Conservation (phyloP, 2,113 vertebrate genomes). For the Festucalex cinctus region DNA sequence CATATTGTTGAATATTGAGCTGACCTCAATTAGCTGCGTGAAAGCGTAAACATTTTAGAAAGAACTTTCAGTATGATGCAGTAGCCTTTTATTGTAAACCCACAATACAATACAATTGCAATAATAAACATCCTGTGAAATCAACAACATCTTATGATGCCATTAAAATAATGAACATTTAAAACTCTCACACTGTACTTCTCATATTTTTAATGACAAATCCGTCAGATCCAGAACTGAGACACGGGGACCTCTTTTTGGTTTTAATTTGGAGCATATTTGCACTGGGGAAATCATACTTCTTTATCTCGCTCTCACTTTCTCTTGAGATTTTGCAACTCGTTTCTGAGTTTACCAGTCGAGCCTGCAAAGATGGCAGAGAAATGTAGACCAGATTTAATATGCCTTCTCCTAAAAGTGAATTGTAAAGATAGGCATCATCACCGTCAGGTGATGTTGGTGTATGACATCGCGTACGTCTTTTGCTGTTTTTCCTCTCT, state of each 20-base stretch:
- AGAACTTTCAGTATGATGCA: too few relatives aligned
- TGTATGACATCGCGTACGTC: too few relatives aligned
- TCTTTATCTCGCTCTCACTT: constrained; percentile 56
- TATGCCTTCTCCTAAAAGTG: too few relatives aligned
- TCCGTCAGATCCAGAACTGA: constrained; percentile 63
- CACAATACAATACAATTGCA: too few relatives aligned
- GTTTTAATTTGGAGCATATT: constrained; percentile 73
- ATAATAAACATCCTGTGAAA: too few relatives aligned
- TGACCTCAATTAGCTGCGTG: constrained; percentile 49
- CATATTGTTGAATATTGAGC: background rate
- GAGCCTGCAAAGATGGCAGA: constrained; percentile 34
- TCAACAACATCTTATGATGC: too few relatives aligned
- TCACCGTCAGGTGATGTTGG: background rate
- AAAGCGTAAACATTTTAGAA: too few relatives aligned
- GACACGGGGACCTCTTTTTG: constrained; percentile 63
- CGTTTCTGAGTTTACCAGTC: constrained; percentile 66
- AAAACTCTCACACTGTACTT: constrained; percentile 25
- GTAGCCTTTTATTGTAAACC: too few relatives aligned
- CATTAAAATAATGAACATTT: background rate
- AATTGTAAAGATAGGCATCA: background rate
- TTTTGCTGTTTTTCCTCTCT: too few relatives aligned
- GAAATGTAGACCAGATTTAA: too few relatives aligned
- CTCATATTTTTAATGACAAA: constrained; percentile 67
- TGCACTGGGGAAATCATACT: constrained; percentile 71
- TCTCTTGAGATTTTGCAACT: constrained; percentile 37